phyloP scores from a whole-genome alignment of 23 tunicate genomes.

The Diplosoma virens region DNA sequence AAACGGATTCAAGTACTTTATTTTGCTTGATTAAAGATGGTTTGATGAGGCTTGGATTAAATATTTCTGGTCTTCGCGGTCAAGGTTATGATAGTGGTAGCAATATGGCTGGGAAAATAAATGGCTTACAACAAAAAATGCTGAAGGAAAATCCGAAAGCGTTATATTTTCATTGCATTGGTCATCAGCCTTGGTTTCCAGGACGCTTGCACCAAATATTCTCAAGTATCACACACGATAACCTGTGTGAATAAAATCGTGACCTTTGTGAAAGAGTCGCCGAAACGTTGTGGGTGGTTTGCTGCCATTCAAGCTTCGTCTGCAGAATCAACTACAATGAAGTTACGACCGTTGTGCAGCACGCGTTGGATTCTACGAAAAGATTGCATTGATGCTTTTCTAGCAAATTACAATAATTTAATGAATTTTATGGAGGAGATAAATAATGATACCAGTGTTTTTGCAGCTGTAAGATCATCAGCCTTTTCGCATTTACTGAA shows the following conservation, averaged over 20 bases:
- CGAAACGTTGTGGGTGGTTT: neutral
- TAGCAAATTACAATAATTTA: neutral
- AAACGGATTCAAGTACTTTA: neutral
- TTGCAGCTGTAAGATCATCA: neutral
- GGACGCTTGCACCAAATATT: neutral
- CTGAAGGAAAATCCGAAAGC: neutral
- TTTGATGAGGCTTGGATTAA: neutral
- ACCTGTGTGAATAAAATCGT: neutral
- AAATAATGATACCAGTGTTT: neutral
- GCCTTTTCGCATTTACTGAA: neutral
- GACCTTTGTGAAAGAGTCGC: neutral
- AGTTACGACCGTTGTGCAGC: neutral
- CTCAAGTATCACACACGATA: neutral
- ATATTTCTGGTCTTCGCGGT: neutral
- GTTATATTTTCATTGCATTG: neutral
- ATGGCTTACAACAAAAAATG: neutral
- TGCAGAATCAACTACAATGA: neutral
- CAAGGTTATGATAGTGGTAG: constrained; percentile 16
- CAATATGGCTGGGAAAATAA: constrained; percentile 11
- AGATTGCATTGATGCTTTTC: neutral
- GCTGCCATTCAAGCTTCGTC: neutral
- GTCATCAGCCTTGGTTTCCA: neutral
- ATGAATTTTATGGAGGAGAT: neutral
- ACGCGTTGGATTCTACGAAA: neutral
- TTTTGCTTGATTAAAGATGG: neutral